A percentile compares a stretch with the other conserved stretches of the same genome.
These are phyloP conservation scores for Camponotus floridanus DNA, from an alignment of 1,140 invertebrate species.

Conservation along the genomic window DNA sequence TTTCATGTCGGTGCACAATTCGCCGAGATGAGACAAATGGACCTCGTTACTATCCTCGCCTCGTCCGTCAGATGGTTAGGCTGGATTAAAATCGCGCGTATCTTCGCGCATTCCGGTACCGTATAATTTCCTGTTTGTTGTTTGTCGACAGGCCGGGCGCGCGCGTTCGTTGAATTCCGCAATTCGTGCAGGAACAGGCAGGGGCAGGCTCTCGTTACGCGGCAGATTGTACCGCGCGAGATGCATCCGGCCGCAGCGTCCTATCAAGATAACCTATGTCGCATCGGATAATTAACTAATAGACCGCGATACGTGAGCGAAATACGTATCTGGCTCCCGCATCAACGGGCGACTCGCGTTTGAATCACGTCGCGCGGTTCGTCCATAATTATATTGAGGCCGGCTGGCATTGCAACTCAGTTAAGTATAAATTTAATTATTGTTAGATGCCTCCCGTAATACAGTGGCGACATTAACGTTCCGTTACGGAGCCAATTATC, in stretches of 20 bases:
- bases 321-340: conserved; percentile 43
- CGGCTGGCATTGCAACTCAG: conserved; percentile 24
- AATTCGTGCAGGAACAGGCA: conserved; percentile 44
- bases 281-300: conserved; percentile 67
- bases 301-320: conserved; percentile 57
- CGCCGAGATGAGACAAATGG: not conserved
- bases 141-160: conserved; percentile 28
- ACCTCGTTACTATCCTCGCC: conserved; percentile 22
- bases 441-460: not conserved
- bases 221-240: conserved; percentile 56
- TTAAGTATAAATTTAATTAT: conserved; percentile 53
- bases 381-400: conserved; percentile 49
- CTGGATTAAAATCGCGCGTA: conserved; percentile 52
- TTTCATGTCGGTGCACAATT: not conserved
- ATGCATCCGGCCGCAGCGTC: conserved; percentile 52
- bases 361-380: conserved; percentile 37
- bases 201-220: conserved; percentile 44
- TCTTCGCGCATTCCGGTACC: conserved; percentile 42
- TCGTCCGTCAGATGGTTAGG: conserved; percentile 40
- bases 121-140: conserved; percentile 59
- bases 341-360: conserved; percentile 34
- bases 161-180: conserved; percentile 42
- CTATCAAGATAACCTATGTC: conserved; percentile 64
- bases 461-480: not conserved
- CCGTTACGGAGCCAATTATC: not conserved